phyloP scores from a whole-genome alignment of 2,888 invertebrate genomes.

The Zootermopsis nevadensis region DNA sequence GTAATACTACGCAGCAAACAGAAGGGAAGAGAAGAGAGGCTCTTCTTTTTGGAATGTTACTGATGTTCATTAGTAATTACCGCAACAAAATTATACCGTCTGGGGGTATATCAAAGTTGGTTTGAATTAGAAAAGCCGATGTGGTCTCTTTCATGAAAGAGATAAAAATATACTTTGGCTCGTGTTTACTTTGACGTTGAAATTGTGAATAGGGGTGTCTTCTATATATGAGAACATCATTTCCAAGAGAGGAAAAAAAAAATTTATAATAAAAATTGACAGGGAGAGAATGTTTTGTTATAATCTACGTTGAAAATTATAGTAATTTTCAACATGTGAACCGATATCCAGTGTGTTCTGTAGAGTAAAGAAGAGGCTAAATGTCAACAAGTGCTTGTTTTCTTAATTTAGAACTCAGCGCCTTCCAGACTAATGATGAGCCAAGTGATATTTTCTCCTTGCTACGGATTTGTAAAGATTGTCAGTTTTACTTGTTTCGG shows the following conservation, averaged over 20 bases:
- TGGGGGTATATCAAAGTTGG: conserved; percentile 38
- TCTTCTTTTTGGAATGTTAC: conserved; percentile 18
- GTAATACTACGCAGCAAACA: not conserved
- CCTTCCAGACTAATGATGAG: too few relatives aligned
- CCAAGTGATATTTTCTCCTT: too few relatives aligned
- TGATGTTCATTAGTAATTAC: conserved; percentile 44
- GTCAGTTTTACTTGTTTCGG: too few relatives aligned
- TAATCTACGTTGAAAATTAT: too few relatives aligned
- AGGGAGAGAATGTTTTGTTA: too few relatives aligned
- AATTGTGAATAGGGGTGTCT: conserved; percentile 29
- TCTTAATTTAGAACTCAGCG: too few relatives aligned
- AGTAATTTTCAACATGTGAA: too few relatives aligned
- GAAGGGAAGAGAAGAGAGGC: conserved; percentile 5
- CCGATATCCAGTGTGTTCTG: too few relatives aligned
- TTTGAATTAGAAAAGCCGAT: conserved; percentile 37
- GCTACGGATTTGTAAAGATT: too few relatives aligned
- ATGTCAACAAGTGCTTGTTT: too few relatives aligned
- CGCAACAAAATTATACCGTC: conserved; percentile 44
- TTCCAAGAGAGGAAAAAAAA: not conserved
- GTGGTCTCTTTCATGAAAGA: conserved; percentile 34
- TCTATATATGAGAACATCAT: not conserved
- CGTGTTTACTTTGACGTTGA: conserved; percentile 35
- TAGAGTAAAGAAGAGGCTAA: too few relatives aligned
- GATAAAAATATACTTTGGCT: conserved; percentile 30
- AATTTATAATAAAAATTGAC: too few relatives aligned